Base-by-base conservation (phyloP, 2,113 vertebrate species). In the Forbesichthys papilliferus region DNA sequence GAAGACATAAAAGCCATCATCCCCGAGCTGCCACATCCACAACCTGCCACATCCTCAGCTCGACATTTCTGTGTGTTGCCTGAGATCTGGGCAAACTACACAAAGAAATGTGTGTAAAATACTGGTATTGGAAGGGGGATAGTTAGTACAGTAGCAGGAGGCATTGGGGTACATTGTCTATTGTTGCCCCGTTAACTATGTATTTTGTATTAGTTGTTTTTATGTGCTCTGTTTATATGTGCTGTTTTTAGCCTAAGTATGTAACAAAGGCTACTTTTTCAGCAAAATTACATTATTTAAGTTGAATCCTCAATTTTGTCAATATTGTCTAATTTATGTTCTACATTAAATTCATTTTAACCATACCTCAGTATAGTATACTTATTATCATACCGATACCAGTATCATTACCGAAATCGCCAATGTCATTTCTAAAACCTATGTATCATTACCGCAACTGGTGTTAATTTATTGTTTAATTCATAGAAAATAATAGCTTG, bases 1-100 rank as follows among this genome's bases (percentile, higher is more conserved):
- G 14, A 71, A 8, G 42, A 64, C 61, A 71, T 65, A 48, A 58
- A 51, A 59, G 36, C 36, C 47, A 72, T 72, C 12, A 72, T 72
- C 62, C 62, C 54, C 11, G 70, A 60, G 10, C 63, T 16, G 16
- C 16, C 16, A 16, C 16, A 16, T 16, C 16, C 63, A 49, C 62
- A 34, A 52, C 62, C 55, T 73, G 63, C 62, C 54, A 65, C 66
- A n/a, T 69, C 54, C 61, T 75, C 66, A 27, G 67, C 47, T 51
- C 11, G 54, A 48, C 67, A 75, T 48, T 75, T 69, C 54, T 64
- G 61, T 59, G 61, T 70, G 46, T 51, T 66, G 34, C 48, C 74
- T 53, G 67, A 76, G 48, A 76, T 76, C 55, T 65, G 74, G 58
- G 72, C 59, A 62, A 74, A 63, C 36, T 48, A 63, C 42, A 48